Evolutionary conservation across 2,888 invertebrate genomes (phyloP).

Genomic region (Drosophila demipolita): DNA sequence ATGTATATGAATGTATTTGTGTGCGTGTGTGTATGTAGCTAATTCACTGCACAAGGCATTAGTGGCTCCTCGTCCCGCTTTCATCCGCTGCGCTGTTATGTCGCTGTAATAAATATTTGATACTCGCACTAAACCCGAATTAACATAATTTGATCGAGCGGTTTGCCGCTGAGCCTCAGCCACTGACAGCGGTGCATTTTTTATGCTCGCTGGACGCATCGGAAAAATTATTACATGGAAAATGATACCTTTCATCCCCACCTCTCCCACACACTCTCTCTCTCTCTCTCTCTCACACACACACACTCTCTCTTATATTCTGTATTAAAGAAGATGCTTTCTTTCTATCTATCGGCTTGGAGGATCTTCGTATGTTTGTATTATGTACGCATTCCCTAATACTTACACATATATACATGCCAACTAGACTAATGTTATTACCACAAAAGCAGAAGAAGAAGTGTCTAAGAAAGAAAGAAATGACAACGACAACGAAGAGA

Average conservation of each 20-base stretch:
- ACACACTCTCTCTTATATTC: neutral
- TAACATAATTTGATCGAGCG: conserved; percentile 82
- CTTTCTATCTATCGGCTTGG: conserved; percentile 71
- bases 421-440: conserved; percentile 77
- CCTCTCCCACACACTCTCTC: conserved; percentile 1
- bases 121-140: conserved; percentile 78
- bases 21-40: neutral
- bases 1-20: neutral
- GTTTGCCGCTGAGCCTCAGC: conserved; percentile 52
- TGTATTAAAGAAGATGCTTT: conserved; percentile 65
- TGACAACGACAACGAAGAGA: conserved; percentile 36
- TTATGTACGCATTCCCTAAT: conserved; percentile 33
- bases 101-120: conserved; percentile 66
- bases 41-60: conserved; percentile 51
- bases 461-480: conserved; percentile 19
- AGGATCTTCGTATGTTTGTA: conserved; percentile 51
- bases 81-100: conserved; percentile 20
- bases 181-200: conserved; percentile 72
- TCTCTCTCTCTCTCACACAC: neutral
- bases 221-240: conserved; percentile 79
- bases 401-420: conserved; percentile 11
- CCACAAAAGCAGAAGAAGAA: conserved; percentile 50
- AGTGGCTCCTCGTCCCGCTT: conserved; percentile 35
- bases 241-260: conserved; percentile 69
- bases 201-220: conserved; percentile 58